A percentile compares a stretch with the other conserved stretches of the same genome.
phyloP scores from a whole-genome alignment of 2,113 vertebrate species.

The Pachycephala philippinensis region DNA sequence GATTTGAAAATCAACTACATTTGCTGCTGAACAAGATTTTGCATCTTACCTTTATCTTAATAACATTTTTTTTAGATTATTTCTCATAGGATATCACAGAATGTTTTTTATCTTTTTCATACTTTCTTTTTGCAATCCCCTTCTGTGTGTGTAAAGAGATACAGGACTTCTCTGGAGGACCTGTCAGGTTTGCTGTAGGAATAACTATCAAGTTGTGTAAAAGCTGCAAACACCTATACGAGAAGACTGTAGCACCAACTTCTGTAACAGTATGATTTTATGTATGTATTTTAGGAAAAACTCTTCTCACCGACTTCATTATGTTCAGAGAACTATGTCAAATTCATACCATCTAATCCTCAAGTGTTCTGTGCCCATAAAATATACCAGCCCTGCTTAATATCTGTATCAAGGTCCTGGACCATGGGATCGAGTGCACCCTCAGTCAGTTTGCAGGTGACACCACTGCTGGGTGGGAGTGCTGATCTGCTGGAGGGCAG shows the following conservation, averaged over 20 bases:
- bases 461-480: background rate
- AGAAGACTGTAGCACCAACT: background rate
- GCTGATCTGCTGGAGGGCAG: background rate
- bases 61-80: background rate
- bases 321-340: background rate
- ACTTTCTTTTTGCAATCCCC: background rate
- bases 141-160: background rate
- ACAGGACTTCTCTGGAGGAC: background rate
- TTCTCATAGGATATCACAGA: background rate
- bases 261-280: background rate
- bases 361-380: background rate
- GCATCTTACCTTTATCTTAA: background rate
- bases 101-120: background rate
- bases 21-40: background rate
- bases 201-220: background rate
- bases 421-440: accelerated
- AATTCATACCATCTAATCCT: background rate
- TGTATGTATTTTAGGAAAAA: background rate
- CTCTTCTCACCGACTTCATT: background rate
- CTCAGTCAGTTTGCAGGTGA: accelerated
- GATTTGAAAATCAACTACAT: background rate
- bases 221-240: background rate
- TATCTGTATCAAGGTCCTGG: background rate
- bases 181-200: background rate
- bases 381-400: background rate